Evolutionary conservation across 2,113 vertebrate species (phyloP).

Genomic region (Oreochromis spilurus): DNA sequence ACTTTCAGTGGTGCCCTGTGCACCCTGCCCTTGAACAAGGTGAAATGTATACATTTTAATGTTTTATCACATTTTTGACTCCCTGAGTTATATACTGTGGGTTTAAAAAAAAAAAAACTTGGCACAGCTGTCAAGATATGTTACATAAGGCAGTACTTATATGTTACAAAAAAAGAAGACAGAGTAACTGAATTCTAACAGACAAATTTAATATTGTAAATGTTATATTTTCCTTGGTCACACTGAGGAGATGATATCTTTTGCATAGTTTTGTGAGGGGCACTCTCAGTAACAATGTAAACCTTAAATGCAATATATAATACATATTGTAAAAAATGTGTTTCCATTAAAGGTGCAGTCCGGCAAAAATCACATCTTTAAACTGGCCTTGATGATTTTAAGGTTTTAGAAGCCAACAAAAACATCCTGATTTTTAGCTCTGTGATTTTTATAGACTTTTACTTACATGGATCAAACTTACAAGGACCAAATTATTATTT

Average conservation of each 20-base stretch:
- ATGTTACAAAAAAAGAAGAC: neutral
- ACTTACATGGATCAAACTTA: neutral
- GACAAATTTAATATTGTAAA: neutral
- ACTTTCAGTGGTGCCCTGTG: neutral
- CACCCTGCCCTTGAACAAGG: slow-evolving; percentile 19
- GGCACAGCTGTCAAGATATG: neutral
- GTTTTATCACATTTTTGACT: neutral
- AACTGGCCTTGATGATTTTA: neutral
- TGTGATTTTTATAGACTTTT: neutral
- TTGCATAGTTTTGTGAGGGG: neutral
- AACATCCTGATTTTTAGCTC: neutral
- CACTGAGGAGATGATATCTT: neutral
- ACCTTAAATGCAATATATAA: neutral
- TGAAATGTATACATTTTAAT: neutral
- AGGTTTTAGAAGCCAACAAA: neutral
- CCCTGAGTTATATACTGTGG: neutral
- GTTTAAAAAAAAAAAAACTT: neutral
- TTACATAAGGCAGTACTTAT: neutral
- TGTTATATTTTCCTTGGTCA: neutral
- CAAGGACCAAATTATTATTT: neutral
- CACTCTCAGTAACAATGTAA: neutral
- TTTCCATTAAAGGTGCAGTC: neutral
- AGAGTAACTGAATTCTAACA: neutral
- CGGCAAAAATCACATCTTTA: neutral
- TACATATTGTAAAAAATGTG: neutral